Conservation (phyloP, 64 coral and sea anemone species). For the Catalaphyllia jardinei region DNA sequence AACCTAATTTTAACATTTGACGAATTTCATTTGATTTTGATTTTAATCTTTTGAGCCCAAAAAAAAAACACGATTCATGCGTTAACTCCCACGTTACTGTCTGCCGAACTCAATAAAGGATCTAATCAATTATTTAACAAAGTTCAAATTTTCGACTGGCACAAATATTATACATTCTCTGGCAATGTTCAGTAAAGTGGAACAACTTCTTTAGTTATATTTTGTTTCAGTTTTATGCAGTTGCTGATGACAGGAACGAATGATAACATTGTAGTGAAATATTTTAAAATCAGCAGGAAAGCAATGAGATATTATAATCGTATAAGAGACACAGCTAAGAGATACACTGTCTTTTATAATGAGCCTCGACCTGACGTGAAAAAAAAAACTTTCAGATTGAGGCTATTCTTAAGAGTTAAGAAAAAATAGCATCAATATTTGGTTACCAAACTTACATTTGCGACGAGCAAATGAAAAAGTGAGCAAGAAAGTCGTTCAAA, state of each 20-base stretch:
- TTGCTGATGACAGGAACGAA: not conserved
- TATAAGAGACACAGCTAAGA: not conserved
- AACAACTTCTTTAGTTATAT: not conserved
- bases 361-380: not conserved
- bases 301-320: not conserved
- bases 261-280: not conserved
- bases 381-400: too few species aligned
- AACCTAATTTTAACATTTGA: not conserved
- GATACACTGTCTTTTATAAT: not conserved
- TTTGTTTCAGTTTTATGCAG: not conserved
- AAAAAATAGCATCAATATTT: too few species aligned
- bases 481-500: not conserved
- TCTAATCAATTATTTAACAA: not conserved
- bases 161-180: not conserved
- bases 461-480: not conserved
- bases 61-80: not conserved
- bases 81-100: not conserved
- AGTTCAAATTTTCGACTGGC: not conserved
- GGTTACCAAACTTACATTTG: not conserved
- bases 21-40: not conserved
- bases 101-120: not conserved
- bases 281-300: conserved; percentile 6
- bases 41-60: not conserved
- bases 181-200: not conserved
- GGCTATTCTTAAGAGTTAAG: too few species aligned